Base-by-base conservation (phyloP, 2,888 invertebrate genomes). In the Itoplectis maculator region DNA sequence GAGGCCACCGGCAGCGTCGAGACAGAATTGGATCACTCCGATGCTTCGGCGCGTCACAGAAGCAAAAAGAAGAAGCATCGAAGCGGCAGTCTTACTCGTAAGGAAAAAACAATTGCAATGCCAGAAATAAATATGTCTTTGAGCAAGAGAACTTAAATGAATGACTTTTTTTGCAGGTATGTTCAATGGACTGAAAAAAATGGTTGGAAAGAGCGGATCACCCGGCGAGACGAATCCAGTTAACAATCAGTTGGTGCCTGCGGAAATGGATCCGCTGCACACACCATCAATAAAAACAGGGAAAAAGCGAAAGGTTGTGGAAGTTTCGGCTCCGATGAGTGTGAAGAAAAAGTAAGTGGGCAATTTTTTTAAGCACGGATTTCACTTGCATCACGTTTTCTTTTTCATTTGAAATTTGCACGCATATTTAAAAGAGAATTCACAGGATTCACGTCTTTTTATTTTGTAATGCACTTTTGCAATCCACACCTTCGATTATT, bases 11-110 rank as follows among this genome's bases (percentile, higher is more conserved):
- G 90, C 20, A 91, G 89, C 20, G 85, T 88, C 0, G 91, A 91
- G 20, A 89, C 88, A 65, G 91, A 92, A 69, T 85, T 92, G 56
- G 88, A 92, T 81, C 74, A 86, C 23, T 91, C 91, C 3, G 90
- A 91, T 77, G 84, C 86, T 18, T 84, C 86, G 15, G 84, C 86
- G 45, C 88, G 87, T 63, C 78, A 84, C 47, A 91, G 93, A 83
- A 94, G 94, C 79, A 95, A 95, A 87, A 94, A 94, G 89, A 95
- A 96, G 91, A 97, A 97, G 92, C 97, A 97, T 93, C 94, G 97
- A 90, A 94, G 97, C 94, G 97, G 97, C 87, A 97, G 97, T 87
- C 94, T 97, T 86, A 97, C 97, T 93, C 95, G 97, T 97, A 94
- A 40, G 37, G 0, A 18, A 11, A 18, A 15, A n/a, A 3, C 7